Conservation (phyloP, 2,797 vertebrate species). For the Myotis planiceps region DNA sequence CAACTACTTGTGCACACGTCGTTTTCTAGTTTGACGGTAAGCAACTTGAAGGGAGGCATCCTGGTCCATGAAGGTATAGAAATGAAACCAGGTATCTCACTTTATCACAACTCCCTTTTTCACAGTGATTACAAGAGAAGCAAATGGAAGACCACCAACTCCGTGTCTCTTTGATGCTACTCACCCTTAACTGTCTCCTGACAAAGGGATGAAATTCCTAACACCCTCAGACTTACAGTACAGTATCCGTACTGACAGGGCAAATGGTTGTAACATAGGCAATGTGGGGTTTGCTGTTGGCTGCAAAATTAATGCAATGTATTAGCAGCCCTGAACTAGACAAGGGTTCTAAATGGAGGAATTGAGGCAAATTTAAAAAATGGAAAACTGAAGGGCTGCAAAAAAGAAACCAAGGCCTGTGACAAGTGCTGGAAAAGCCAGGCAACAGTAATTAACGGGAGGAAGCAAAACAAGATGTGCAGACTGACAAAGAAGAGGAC, state of each 20-base stretch:
- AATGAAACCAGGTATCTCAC: not conserved
- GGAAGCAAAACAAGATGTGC: not conserved
- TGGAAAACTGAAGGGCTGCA: not conserved
- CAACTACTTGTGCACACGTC: not conserved
- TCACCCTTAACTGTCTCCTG: not conserved
- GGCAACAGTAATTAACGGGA: not conserved
- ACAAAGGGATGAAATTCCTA: not conserved
- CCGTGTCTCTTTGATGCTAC: not conserved
- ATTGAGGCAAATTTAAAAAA: not conserved
- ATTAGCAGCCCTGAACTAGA: not conserved
- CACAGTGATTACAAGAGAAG: not conserved
- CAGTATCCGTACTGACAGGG: not conserved
- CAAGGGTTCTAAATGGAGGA: not conserved
- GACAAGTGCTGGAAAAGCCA: not conserved
- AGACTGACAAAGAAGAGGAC: not conserved
- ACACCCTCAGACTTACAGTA: not conserved
- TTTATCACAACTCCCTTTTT: not conserved
- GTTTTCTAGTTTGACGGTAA: not conserved
- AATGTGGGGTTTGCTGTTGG: not conserved
- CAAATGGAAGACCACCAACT: not conserved
- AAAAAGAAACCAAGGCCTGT: not conserved
- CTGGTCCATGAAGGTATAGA: not conserved
- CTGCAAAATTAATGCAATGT: not conserved
- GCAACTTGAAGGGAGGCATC: not conserved
- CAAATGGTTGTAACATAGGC: not conserved